Evolutionary conservation across 37 sponge, comb jelly and placozoan species (phyloP), one percentile per base, ranked within the genome.

Genomic region (Halisarca cf. caerulea): DNA sequence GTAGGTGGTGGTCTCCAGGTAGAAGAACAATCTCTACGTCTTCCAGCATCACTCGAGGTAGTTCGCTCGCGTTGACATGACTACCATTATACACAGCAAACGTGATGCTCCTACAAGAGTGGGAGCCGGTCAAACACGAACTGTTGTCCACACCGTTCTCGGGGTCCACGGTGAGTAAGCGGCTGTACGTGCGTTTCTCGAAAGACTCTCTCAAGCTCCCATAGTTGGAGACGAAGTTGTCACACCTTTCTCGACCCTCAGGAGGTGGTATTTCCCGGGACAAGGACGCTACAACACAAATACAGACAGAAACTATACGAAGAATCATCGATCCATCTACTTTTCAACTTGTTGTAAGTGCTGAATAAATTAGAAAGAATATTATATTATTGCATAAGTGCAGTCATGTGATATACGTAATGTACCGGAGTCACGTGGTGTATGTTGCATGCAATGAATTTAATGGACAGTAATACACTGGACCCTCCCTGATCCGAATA

Each of bases 101-200:
- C 11, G 66, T 69, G 25, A 83, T 24, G 8, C 71, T 83, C 6
- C 35, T 25, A 35, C 84, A 83, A 20, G 84, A 70, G 0, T 68
- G 69, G 35, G 69, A 68, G 2, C 69, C 69, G 69, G n/a, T 68
- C 28, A 51, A 30, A 58, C 90, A 89, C 20, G 35, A 27, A 14
- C 25, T 8, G 44, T 85, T 75, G 45, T 89, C 51, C 33, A 1
- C 17, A 21, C 85, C 90, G 30, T 43, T 51, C 0, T 39, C 37
- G 25, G 82, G 66, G 59, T 89, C 90, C 20, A 89, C 90, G 4
- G 62, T 47, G 37, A 89, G 4, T 4, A 17, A 18, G 33, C n/a
- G 69, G 35, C 33, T 68, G 35, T 32, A 68, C 35, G 17, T 32
- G 69, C 30, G 69, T 34, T 28, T 2, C 17, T 4, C 35, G 69